A percentile compares a stretch with the other conserved stretches of the same genome.
These are phyloP conservation scores for Slavum lentiscoides DNA, from an alignment of 2,888 invertebrate genomes.

Conservation along the genomic window DNA sequence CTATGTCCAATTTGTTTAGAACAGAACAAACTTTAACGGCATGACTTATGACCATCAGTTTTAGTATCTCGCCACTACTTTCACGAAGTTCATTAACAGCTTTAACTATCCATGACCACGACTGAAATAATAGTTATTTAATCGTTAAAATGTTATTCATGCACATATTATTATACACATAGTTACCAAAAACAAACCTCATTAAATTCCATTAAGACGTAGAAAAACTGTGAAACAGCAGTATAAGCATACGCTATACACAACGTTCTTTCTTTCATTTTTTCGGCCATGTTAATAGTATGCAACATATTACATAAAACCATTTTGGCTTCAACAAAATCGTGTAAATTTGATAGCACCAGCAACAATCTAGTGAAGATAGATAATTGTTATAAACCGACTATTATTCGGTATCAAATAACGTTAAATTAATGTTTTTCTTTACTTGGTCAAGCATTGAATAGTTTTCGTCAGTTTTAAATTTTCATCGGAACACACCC, in stretches of 20 bases:
- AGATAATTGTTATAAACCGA: background rate
- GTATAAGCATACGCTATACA: conserved; percentile 35
- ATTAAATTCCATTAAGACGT: conserved; percentile 37
- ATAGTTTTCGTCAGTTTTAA: conserved; percentile 71
- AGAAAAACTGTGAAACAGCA: conserved; percentile 41
- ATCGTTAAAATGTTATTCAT: background rate
- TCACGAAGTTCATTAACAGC: conserved; percentile 38
- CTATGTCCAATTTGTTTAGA: conserved; percentile 29
- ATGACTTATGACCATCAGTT: conserved; percentile 32
- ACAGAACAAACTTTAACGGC: conserved; percentile 26
- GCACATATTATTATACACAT: background rate
- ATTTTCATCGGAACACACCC: conserved; percentile 61
- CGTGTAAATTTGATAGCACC: conserved; percentile 27
- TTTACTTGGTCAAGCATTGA: conserved; percentile 84
- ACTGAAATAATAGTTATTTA: conserved; percentile 12
- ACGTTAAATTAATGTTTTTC: conserved; percentile 1
- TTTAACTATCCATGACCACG: conserved; percentile 43
- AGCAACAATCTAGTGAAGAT: conserved; percentile 40
- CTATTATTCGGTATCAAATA: conserved; percentile 2
- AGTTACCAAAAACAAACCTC: conserved; percentile 15
- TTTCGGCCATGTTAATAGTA: background rate
- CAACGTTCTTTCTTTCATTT: conserved; percentile 8
- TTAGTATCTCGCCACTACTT: conserved; percentile 5
- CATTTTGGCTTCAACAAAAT: conserved; percentile 44
- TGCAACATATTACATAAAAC: conserved; percentile 19